Conservation (phyloP, 2,113 vertebrate species). For the Hippocampus barbouri region DNA sequence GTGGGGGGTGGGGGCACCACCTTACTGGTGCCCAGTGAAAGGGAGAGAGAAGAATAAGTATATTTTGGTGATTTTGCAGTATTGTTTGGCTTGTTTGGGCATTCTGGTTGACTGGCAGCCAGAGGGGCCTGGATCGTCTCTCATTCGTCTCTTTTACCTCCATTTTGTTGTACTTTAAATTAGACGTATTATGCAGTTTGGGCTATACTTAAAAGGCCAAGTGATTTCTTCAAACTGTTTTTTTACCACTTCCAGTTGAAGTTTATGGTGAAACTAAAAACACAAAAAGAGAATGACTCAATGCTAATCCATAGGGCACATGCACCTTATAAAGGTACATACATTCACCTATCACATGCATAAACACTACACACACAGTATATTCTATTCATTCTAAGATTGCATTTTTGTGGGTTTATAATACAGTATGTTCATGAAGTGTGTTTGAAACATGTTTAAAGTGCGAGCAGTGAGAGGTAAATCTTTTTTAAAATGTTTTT, state of each 20-base stretch:
- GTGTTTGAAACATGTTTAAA: too few relatives aligned
- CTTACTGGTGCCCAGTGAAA: conserved; percentile 53
- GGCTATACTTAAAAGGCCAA: not conserved
- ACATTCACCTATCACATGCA: too few relatives aligned
- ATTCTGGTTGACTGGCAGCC: conserved; percentile 54
- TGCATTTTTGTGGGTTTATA: too few relatives aligned
- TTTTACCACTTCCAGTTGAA: not conserved
- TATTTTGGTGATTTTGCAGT: conserved; percentile 27
- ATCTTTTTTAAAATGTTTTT: too few relatives aligned
- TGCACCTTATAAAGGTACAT: too few relatives aligned
- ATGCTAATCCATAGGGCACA: too few relatives aligned
- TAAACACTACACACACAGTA: too few relatives aligned
- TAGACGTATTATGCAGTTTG: not conserved
- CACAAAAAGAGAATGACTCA: not conserved
- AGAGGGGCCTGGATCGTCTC: conserved; percentile 18
- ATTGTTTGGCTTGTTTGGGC: conserved; percentile 41
- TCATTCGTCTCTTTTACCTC: conserved; percentile 4
- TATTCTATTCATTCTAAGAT: too few relatives aligned
- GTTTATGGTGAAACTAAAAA: not conserved
- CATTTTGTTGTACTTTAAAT: conserved; percentile 1
- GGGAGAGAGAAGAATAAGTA: conserved; percentile 3
- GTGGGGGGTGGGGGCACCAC: conserved; percentile 46
- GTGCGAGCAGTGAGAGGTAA: too few relatives aligned
- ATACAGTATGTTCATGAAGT: too few relatives aligned
- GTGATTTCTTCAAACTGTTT: too few relatives aligned